Evolutionary conservation across 2,113 vertebrate genomes (phyloP), one percentile per base, ranked within the genome.

Genomic region (Misgurnus anguillicaudatus): DNA sequence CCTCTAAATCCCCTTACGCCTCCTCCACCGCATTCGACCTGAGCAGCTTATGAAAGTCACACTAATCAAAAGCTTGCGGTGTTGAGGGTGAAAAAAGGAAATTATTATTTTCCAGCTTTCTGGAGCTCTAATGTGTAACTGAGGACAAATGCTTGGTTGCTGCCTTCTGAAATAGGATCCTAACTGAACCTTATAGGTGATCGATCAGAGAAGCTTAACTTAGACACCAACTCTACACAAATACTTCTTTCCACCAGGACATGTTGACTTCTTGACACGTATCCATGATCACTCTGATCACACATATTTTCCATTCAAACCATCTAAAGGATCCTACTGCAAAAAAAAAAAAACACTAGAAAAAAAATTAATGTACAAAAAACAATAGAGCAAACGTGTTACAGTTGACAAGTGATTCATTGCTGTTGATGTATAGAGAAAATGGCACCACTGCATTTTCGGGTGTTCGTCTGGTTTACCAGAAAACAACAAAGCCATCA

Each of bases 11-110:
- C 17, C 19, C 58, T 48, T 36, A 55, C 66, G 17, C n/a, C 14
- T 39, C 55, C 24, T 55, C 24, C 16, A 39, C 7, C 72, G 7
- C 14, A 31, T 13, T 63, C 51, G 10, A 19, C 24, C 24, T 21
- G 55, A 21, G 58, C 39, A 16, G 51, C 24, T 65, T 42, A 65
- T 19, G 65, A 64, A 31, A 68, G 53, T 31, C 41, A 42, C 68
- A 9, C 19, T 51, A 61, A 36, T 31, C 69, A 70, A 63, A 84
- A 58, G 70, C 45, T 67, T 36, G 75, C 68, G 41, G 77, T 55
- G 55, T 62, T 48, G 17, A 8, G 31, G 47, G 45, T 24, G 62
- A 75, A 63, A 75, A 75, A 51, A 38, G 45, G 21, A 71, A 58
- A 19, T 67, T 41, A 73, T 77, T 80, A 62, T 5, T 24, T 39